Conservation (phyloP, 2,797 vertebrate species). For the Zenarchopterus dispar region DNA sequence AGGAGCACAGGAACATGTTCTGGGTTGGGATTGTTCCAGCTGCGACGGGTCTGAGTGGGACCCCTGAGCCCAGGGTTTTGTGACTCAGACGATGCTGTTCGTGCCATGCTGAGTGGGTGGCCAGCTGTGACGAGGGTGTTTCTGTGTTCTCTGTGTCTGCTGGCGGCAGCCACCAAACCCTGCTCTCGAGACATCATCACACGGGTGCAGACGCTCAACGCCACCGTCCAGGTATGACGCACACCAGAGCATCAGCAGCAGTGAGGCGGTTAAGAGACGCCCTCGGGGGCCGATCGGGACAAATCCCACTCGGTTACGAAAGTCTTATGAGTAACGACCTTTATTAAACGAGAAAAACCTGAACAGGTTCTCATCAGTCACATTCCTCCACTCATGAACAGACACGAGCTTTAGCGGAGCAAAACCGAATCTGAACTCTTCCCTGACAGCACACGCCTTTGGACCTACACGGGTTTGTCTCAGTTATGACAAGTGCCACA, state of each 20-base stretch:
- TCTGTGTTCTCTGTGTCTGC: constrained; percentile 46
- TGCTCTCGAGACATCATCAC: not conserved
- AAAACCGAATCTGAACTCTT: too few species aligned
- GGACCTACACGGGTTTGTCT: too few species aligned
- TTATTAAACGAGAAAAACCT: too few species aligned
- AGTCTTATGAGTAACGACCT: too few species aligned
- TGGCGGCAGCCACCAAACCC: not conserved
- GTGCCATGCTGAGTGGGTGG: constrained; percentile 47
- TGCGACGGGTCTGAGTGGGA: not conserved
- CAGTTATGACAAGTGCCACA: too few species aligned
- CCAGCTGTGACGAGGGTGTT: constrained; percentile 8
- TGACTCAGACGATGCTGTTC: constrained; percentile 24
- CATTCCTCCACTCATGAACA: too few species aligned
- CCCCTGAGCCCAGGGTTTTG: not conserved
- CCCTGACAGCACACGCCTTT: too few species aligned
- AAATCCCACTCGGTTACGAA: not conserved
- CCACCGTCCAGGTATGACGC: not conserved
- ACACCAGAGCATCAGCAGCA: not conserved
- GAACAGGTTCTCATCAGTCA: too few species aligned
- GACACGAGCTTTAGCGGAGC: too few species aligned
- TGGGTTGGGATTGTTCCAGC: too few species aligned
- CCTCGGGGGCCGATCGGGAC: not conserved
- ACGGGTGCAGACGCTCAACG: accelerated
- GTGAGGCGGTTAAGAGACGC: not conserved
- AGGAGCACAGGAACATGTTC: not conserved